phyloP scores from a whole-genome alignment of 2,888 invertebrate species.

The Sussaba pulchella region DNA sequence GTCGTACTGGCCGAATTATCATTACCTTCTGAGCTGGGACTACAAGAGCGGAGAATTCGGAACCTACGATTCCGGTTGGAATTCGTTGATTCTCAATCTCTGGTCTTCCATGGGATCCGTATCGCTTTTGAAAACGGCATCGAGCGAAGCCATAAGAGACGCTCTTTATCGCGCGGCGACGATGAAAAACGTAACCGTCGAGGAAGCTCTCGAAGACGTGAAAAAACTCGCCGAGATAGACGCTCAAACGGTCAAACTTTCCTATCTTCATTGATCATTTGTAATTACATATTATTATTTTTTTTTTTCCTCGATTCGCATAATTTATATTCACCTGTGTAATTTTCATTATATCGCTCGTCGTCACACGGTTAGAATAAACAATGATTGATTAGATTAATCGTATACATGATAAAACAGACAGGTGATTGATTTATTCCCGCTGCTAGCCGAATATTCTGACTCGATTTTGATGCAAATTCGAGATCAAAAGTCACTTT shows the following conservation, averaged over 20 bases:
- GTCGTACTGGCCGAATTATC: constrained; percentile 93
- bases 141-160: constrained; percentile 87
- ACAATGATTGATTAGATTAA: constrained; percentile 4
- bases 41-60: constrained; percentile 94
- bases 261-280: constrained; percentile 73
- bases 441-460: not conserved
- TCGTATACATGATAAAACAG: constrained; percentile 31
- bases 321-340: not conserved
- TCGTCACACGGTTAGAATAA: constrained; percentile 36
- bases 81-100: constrained; percentile 89
- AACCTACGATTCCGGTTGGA: constrained; percentile 88
- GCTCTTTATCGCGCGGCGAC: constrained; percentile 87
- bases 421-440: constrained; percentile 14
- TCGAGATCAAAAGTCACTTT: not conserved
- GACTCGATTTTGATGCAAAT: not conserved
- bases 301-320: too few relatives aligned
- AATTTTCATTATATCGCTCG: not conserved
- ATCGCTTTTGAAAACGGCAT: constrained; percentile 88
- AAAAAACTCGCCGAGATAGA: constrained; percentile 72
- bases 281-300: too few relatives aligned
- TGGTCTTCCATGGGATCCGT: constrained; percentile 90
- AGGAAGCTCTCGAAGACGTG: constrained; percentile 76
- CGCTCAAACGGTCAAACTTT: constrained; percentile 69
- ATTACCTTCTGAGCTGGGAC: constrained; percentile 92
- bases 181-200: constrained; percentile 74